phyloP scores from a whole-genome alignment of 2,113 vertebrate species.

The Zosterops pallidus region DNA sequence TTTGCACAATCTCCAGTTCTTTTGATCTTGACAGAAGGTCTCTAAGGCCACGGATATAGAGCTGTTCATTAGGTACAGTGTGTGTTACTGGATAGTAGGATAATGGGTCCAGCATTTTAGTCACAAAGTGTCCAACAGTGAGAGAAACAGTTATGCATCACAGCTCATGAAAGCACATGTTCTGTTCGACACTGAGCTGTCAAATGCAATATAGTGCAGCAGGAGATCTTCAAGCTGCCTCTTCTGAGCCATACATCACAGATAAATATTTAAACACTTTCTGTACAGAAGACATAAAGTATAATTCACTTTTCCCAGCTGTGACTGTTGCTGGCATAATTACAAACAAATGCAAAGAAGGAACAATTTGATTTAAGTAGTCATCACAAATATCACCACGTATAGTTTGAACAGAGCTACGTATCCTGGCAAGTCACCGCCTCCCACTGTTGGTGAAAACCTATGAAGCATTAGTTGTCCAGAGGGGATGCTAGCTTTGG shows the following conservation, averaged over 20 bases:
- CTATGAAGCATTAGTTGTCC: constrained; percentile 29
- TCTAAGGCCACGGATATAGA: neutral
- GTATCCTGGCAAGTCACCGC: constrained; percentile 31
- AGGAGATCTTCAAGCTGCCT: neutral
- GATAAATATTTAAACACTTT: constrained; percentile 43
- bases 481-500: constrained; percentile 23
- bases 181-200: neutral
- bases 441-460: constrained; percentile 51
- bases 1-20: neutral
- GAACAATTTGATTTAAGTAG: constrained; percentile 42
- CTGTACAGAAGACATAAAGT: neutral
- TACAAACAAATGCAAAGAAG: constrained; percentile 19
- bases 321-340: constrained; percentile 19
- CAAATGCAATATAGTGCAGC: neutral
- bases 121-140: neutral
- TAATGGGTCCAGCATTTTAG: neutral
- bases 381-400: neutral
- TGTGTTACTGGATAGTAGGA: neutral
- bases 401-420: neutral
- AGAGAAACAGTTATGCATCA: neutral
- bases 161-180: neutral
- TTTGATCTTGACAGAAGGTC: neutral
- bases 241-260: neutral
- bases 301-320: neutral
- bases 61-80: neutral